Percentiles rank a stretch among this genome's conserved stretches.
These are phyloP conservation scores for Rotaria socialis DNA, from an alignment of 2,888 invertebrate species.

Conservation along the genomic window DNA sequence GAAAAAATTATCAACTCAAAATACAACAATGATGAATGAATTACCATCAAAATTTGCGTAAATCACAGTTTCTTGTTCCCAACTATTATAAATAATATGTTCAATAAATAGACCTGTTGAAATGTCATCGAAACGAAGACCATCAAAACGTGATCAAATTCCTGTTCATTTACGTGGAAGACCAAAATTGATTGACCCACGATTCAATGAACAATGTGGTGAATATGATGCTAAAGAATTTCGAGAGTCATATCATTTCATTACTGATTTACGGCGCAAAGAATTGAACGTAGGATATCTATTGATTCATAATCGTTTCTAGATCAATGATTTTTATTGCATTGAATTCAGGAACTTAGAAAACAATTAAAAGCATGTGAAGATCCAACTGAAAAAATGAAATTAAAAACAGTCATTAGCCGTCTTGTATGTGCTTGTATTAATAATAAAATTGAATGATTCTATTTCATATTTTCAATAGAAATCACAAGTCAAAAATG, in stretches of 20 bases:
- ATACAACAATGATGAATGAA: neutral
- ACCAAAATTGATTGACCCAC: neutral
- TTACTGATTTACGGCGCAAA: constrained; percentile 11
- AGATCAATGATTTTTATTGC: neutral
- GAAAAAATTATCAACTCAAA: neutral
- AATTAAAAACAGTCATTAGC: neutral
- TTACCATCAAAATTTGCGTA: neutral
- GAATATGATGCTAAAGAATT: constrained; percentile 15
- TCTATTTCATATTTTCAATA: neutral
- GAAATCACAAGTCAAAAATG: constrained; percentile 32
- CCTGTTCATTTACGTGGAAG: constrained; percentile 10
- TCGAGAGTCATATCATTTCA: constrained; percentile 22
- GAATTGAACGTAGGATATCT: neutral
- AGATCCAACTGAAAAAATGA: constrained; percentile 33
- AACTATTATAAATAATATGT: neutral
- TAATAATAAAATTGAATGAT: no score
- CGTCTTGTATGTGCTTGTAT: neutral
- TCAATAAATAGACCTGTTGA: neutral
- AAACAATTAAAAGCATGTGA: neutral
- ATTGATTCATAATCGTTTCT: neutral
- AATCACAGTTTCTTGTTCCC: neutral
- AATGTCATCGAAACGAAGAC: neutral
- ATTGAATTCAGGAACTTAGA: neutral
- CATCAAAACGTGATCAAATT: neutral
- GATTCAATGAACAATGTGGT: constrained; percentile 15